A percentile compares a stretch with the other conserved stretches of the same genome.
phyloP scores from a whole-genome alignment of 1,140 invertebrate genomes.

The Littorina saxatilis region DNA sequence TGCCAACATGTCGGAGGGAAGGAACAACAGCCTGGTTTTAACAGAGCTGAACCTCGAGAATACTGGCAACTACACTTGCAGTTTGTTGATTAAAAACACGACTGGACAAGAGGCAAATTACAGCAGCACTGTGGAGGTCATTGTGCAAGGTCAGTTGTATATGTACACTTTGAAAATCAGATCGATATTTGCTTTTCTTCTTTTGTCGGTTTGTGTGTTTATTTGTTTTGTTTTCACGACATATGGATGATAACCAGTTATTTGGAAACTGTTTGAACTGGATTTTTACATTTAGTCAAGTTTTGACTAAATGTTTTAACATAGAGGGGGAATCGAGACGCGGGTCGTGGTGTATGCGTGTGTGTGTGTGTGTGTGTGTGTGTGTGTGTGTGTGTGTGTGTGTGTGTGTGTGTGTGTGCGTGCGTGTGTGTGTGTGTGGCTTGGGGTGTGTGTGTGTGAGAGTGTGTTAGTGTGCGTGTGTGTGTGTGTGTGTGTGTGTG shows the following conservation, averaged over 20 bases:
- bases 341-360: too few species aligned
- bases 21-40: constrained; percentile 42
- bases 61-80: constrained; percentile 49
- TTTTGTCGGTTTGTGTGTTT: too few species aligned
- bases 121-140: constrained; percentile 39
- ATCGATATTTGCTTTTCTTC: too few species aligned
- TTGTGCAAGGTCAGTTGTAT: constrained; percentile 51
- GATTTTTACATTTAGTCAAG: background rate
- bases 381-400: too few species aligned
- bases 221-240: background rate
- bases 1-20: constrained; percentile 27
- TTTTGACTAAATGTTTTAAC: background rate
- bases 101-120: constrained; percentile 27
- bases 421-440: too few species aligned
- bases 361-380: background rate
- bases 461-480: too few species aligned
- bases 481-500: too few species aligned
- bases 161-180: background rate
- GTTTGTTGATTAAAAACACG: constrained; percentile 40
- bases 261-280: background rate
- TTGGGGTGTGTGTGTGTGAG: too few species aligned
- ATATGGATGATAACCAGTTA: background rate
- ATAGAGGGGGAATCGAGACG: too few species aligned
- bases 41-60: constrained; percentile 41
- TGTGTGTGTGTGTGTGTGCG: too few species aligned